Evolutionary conservation across 2,888 invertebrate genomes (phyloP).

Genomic region (Apantesis nais): DNA sequence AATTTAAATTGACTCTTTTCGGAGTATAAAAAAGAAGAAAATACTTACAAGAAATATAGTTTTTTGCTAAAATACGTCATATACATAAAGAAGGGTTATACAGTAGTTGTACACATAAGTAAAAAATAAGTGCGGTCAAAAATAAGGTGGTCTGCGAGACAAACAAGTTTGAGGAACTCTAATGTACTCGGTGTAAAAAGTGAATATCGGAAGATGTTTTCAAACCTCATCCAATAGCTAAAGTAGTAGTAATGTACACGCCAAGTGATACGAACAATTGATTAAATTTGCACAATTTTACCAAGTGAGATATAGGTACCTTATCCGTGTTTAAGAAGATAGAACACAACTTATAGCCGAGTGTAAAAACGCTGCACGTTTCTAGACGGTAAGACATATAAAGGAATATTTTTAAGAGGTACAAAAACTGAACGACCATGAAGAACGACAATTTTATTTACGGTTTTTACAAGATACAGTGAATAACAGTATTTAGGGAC

Average conservation of each 20-base stretch:
- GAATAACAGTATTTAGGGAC: not conserved
- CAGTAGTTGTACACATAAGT: too few species aligned
- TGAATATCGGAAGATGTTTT: not conserved
- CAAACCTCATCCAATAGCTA: not conserved
- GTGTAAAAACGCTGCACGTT: not conserved
- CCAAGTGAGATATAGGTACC: not conserved
- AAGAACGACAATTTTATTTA: not conserved
- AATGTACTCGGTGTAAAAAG: not conserved
- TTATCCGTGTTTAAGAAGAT: not conserved
- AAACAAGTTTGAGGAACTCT: not conserved
- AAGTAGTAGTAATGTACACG: too few species aligned
- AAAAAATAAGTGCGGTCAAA: too few species aligned
- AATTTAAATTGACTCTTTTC: too few species aligned
- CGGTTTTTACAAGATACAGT: not conserved
- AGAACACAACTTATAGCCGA: not conserved
- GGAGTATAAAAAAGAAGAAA: too few species aligned
- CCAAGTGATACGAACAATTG: not conserved
- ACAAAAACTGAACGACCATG: not conserved
- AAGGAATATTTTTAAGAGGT: not conserved
- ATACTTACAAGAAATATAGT: too few species aligned
- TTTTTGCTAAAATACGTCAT: too few species aligned
- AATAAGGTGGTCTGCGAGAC: not conserved
- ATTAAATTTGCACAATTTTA: not conserved
- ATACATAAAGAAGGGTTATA: not conserved
- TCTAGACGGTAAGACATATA: not conserved